Base-by-base conservation (phyloP, 2,888 invertebrate species). In the Drosophila mimica region DNA sequence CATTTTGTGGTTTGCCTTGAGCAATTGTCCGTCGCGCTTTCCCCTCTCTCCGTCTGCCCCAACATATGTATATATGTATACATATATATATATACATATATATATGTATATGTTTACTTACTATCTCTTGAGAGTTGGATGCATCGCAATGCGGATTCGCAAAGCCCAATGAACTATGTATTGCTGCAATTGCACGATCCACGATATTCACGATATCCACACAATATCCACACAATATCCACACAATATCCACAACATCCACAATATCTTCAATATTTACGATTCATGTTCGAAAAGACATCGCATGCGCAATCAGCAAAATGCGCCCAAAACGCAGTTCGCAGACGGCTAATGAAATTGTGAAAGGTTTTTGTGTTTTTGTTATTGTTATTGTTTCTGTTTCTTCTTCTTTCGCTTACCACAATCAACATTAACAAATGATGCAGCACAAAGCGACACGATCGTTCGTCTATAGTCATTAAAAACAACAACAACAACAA, bases 141-240 rank as follows among this genome's bases (percentile, higher is more conserved):
- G 76, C 83, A 80, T 78, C 78, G 89, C 84, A 90, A 83, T 83
- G 90, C 90, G 88, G 88, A 88, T 89, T 87, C 88, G 87, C 89
- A 88, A 75, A 86, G 86, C 90, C 87, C 89, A 87, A 85, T 89
- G 90, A 89, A 87, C 90, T 87, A 56, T 38, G 56, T 56, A 90
- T 83, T 86, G 88, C 65, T 88, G 82, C 74, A 74, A 71, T 76
- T 85, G 86, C 80, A 77, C 74, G 77, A 76, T 74, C 74, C 59
- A 51, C 36, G 15, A 46, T 46, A 25, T 46, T 46, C 46, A 53
- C 67, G 30, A 48, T 46, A 46, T 46, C 36, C 59, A 69, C 51
- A 46, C 52, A 30, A 25, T 40, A n/a, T 40, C n/a, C 40, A 40
- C 25, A 25, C 25, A 25, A 25, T 13, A 74, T 73, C 76, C 38